Evolutionary conservation across 2,797 vertebrate species (phyloP), one percentile per base, ranked within the genome.

Genomic region (Betta splendens): DNA sequence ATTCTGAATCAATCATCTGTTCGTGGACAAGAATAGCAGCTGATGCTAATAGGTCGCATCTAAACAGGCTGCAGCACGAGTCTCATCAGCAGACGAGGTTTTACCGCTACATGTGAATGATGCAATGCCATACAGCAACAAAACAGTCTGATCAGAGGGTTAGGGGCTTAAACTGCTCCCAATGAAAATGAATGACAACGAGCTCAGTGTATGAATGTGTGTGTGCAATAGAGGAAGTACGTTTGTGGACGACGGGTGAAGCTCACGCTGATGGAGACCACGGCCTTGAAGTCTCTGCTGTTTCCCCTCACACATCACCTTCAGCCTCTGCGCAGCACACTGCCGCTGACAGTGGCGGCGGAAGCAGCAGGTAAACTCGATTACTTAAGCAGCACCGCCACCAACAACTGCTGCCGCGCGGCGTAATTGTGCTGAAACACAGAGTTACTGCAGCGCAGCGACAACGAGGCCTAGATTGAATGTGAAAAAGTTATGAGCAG

Each of bases 271-370:
- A n/a, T n/a, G n/a, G n/a, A n/a, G n/a, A n/a, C n/a, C n/a, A n/a
- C n/a, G n/a, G n/a, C n/a, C n/a, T n/a, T n/a, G n/a, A n/a, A 78
- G 95, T 94, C 77, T 96, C 95, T 0, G 94, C 93, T 0, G 96
- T 97, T 68, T 96, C 95, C 87, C 94, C 85, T 97, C 94, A 26
- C 96, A 96, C 95, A 95, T 97, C 87, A 98, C 96, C 91, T 97
- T 96, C 80, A 97, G 91, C 32, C 95, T 92, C 84, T 96, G 95
- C 69, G 95, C 90, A 57, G 94, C 95, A 0, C 94, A 81, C 87
- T 81, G 69, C 31, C 85, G 77, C 22, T 1, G 50, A 74, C 57
- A 59, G 49, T 43, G 37, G 32, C 49, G 29, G 21, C 15, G 45
- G 43, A 65, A 45, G 59, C 62, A 54, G 69, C 71, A 69, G 69